phyloP scores from a whole-genome alignment of 2,113 vertebrate genomes.

The Chamaea fasciata region DNA sequence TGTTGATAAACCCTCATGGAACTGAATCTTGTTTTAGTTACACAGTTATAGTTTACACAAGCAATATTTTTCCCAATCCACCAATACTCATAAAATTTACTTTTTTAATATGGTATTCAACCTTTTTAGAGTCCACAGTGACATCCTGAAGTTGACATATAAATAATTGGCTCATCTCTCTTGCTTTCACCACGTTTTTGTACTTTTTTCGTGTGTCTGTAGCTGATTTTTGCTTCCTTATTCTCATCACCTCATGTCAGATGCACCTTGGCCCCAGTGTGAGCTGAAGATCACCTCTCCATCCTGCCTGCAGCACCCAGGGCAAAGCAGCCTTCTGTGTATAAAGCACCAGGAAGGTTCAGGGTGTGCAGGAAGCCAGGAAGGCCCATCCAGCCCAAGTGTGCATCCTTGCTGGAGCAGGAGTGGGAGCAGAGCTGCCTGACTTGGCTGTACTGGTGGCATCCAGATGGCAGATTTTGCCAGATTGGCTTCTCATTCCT shows the following conservation, averaged over 20 bases:
- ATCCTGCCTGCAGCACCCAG: neutral
- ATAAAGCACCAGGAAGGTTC: neutral
- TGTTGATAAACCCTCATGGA: neutral
- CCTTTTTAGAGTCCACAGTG: neutral
- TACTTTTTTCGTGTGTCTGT: neutral
- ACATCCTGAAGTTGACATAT: neutral
- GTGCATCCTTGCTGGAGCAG: accelerated
- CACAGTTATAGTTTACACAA: neutral
- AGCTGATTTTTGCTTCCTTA: neutral
- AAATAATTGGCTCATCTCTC: neutral
- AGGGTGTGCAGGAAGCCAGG: too few species aligned
- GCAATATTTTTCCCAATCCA: neutral
- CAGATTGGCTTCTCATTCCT: neutral
- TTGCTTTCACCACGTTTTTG: accelerated
- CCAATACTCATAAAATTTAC: neutral
- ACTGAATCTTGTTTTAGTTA: neutral
- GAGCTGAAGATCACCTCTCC: neutral
- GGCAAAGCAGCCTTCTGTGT: accelerated
- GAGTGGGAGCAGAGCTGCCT: neutral
- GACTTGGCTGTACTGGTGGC: neutral
- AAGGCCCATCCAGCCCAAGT: neutral
- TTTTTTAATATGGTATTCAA: neutral
- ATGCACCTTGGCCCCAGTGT: accelerated
- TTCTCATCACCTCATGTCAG: neutral
- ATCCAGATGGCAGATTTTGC: neutral